Evolutionary conservation across 2,113 vertebrate genomes (phyloP).

Genomic region (Otolemur garnettii): DNA sequence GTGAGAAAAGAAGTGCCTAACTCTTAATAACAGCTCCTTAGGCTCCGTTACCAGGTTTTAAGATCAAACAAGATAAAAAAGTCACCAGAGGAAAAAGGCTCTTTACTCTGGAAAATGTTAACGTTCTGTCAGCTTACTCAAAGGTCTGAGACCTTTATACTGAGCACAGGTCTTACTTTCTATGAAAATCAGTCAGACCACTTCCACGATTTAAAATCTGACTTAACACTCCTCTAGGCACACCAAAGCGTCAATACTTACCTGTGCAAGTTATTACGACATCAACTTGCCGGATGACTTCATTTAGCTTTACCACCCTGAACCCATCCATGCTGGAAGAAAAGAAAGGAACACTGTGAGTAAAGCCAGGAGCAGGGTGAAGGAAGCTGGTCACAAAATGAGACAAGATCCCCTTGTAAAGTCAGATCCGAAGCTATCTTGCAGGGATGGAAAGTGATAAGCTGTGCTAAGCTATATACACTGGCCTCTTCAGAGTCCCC

Average conservation of each 20-base stretch:
- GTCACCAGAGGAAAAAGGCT: background rate
- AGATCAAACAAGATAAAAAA: background rate
- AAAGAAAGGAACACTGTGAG: constrained; percentile 60
- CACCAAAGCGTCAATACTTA: constrained; percentile 76
- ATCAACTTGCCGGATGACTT: constrained; percentile 98
- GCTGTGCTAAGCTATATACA: background rate
- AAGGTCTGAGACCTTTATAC: background rate
- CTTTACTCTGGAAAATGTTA: background rate
- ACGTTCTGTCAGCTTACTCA: background rate
- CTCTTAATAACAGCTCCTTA: background rate
- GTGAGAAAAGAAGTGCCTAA: background rate
- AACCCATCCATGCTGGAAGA: constrained; percentile 97
- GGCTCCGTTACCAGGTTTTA: background rate
- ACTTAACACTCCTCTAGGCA: background rate
- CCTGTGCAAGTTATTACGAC: constrained; percentile 99
- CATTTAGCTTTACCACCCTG: constrained; percentile 97
- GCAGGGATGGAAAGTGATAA: background rate
- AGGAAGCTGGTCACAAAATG: background rate
- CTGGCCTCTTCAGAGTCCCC: background rate
- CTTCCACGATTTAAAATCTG: constrained; percentile 1
- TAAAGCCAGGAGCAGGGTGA: constrained; percentile 3
- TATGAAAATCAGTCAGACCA: background rate
- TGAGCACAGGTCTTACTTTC: background rate
- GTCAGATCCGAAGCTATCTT: background rate
- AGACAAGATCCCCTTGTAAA: background rate